Evolutionary conservation across 2,888 invertebrate genomes (phyloP).

Genomic region (Nemurella pictetii): DNA sequence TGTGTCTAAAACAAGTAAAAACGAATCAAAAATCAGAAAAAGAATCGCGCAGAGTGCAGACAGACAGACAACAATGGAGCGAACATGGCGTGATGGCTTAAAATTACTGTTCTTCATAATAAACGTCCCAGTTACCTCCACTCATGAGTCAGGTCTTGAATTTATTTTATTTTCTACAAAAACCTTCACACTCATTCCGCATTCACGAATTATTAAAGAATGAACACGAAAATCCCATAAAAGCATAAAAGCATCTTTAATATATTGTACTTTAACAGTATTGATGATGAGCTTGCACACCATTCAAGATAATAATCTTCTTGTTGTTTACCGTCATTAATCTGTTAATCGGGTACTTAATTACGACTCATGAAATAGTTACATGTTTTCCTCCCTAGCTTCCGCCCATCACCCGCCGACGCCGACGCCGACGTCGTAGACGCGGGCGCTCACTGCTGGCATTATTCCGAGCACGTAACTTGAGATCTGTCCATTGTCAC

Average conservation of each 20-base stretch:
- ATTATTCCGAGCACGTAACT: conserved; percentile 6
- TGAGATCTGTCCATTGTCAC: conserved; percentile 23
- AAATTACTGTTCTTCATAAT: too few relatives aligned
- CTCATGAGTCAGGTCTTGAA: too few relatives aligned
- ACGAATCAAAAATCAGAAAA: not conserved
- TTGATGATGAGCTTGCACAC: not conserved
- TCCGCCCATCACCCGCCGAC: not conserved
- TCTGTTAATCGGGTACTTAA: not conserved
- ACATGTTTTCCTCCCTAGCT: not conserved
- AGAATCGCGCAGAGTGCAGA: not conserved
- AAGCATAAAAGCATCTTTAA: not conserved
- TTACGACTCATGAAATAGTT: not conserved
- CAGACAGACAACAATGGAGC: not conserved
- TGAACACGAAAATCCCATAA: not conserved
- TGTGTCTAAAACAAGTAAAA: not conserved
- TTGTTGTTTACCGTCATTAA: not conserved
- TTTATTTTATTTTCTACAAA: not conserved
- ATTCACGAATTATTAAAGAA: not conserved
- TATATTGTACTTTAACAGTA: not conserved
- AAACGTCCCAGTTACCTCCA: too few relatives aligned
- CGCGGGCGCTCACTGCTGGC: not conserved
- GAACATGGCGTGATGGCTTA: not conserved
- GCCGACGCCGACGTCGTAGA: not conserved
- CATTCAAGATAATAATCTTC: not conserved
- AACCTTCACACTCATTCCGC: not conserved